Conservation (phyloP, 2,113 vertebrate genomes). For the Mobula birostris region DNA sequence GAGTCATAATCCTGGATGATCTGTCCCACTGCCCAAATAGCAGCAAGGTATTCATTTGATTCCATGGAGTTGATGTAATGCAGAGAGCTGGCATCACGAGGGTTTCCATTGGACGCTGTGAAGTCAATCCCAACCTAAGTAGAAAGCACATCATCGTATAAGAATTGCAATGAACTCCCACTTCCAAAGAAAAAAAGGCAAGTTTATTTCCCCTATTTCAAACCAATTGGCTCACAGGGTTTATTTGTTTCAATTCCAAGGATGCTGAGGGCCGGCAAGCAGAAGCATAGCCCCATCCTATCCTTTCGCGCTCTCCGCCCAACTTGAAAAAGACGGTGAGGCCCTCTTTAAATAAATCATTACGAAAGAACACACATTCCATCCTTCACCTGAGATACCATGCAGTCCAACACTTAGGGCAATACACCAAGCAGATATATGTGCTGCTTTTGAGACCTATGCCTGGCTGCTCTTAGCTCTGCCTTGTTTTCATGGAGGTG, state of each 20-base stretch:
- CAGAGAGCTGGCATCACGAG: constrained; percentile 83
- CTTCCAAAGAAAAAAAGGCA: too few species aligned
- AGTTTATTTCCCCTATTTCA: neutral
- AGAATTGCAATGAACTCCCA: neutral
- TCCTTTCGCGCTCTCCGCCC: neutral
- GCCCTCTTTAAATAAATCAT: too few species aligned
- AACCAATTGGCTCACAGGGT: neutral
- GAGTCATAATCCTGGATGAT: constrained; percentile 98
- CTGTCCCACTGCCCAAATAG: constrained; percentile 93
- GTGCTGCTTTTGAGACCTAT: too few species aligned
- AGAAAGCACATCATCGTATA: neutral
- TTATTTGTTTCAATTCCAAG: neutral
- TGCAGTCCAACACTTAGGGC: too few species aligned
- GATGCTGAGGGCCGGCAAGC: neutral
- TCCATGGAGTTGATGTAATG: constrained; percentile 95
- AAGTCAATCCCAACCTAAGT: constrained; percentile 93
- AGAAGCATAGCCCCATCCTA: neutral
- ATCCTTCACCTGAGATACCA: too few species aligned
- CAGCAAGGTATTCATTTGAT: constrained; percentile 88
- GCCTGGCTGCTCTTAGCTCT: too few species aligned
- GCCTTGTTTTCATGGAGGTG: too few species aligned
- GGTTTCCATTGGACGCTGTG: constrained; percentile 94
- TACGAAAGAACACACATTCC: too few species aligned
- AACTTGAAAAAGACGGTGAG: neutral
- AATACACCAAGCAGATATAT: too few species aligned